These are phyloP conservation scores for Idaea biselata DNA, from an alignment of 2,888 invertebrate species.

Conservation along the genomic window DNA sequence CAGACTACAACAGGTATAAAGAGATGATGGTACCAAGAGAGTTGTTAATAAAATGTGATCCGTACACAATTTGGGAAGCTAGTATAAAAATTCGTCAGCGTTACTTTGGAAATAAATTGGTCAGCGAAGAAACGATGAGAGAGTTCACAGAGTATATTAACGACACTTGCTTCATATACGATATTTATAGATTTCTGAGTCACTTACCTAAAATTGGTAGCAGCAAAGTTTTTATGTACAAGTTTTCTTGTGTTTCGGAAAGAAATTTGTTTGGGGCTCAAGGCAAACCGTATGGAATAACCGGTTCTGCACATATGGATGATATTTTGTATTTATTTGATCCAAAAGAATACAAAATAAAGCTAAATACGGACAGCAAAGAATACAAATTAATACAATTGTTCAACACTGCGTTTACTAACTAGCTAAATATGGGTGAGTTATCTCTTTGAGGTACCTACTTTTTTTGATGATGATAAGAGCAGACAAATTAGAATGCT, in stretches of 20 bases:
- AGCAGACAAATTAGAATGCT: too few relatives aligned
- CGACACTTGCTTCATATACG: constrained; percentile 34
- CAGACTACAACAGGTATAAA: constrained; percentile 34
- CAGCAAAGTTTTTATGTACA: constrained; percentile 34
- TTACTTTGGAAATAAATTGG: constrained; percentile 42
- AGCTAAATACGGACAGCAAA: constrained; percentile 38
- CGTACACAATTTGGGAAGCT: constrained; percentile 35
- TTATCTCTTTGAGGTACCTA: constrained; percentile 6
- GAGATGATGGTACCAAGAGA: constrained; percentile 48
- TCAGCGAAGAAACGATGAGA: constrained; percentile 32
- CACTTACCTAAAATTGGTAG: constrained; percentile 20
- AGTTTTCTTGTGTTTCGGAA: constrained; percentile 46
- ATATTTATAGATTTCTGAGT: constrained; percentile 28
- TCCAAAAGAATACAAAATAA: constrained; percentile 36
- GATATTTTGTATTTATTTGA: constrained; percentile 57
- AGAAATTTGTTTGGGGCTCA: constrained; percentile 42
- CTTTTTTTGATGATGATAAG: not conserved
- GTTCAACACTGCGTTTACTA: constrained; percentile 49
- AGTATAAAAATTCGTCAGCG: constrained; percentile 41
- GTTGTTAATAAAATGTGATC: constrained; percentile 34
- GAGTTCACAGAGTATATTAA: constrained; percentile 37
- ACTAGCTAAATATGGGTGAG: constrained; percentile 62
- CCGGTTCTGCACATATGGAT: constrained; percentile 52
- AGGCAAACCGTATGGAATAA: constrained; percentile 41
- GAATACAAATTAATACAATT: constrained; percentile 48